These are phyloP conservation scores for Ursus arctos DNA, from an alignment of 2,113 vertebrate species.

Conservation along the genomic window DNA sequence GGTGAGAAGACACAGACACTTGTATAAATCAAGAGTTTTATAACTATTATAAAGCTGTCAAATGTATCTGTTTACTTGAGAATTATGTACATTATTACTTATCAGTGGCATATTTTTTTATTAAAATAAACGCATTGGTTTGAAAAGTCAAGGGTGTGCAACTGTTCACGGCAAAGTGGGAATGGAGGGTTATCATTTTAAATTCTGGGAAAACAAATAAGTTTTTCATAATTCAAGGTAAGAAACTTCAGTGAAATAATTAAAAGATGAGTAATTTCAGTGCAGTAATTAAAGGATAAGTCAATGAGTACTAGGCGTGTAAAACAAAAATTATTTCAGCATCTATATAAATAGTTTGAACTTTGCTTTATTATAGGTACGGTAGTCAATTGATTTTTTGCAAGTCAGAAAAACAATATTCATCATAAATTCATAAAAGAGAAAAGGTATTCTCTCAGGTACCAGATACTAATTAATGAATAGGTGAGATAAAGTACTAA, in stretches of 20 bases:
- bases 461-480: background rate
- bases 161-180: background rate
- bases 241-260: background rate
- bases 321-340: background rate
- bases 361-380: background rate
- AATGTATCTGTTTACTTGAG: background rate
- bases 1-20: background rate
- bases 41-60: background rate
- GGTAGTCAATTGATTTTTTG: background rate
- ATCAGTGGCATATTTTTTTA: background rate
- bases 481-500: background rate
- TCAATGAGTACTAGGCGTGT: background rate
- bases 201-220: background rate
- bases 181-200: background rate
- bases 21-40: background rate
- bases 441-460: background rate
- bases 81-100: background rate
- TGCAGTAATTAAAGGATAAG: background rate
- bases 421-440: background rate
- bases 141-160: background rate
- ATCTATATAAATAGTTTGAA: background rate
- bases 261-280: background rate
- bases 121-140: background rate
- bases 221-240: background rate
- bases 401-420: constrained; percentile 18